Evolutionary conservation across 2,888 invertebrate species (phyloP), one percentile per base, ranked within the genome.

Genomic region (Abrostola tripartita): DNA sequence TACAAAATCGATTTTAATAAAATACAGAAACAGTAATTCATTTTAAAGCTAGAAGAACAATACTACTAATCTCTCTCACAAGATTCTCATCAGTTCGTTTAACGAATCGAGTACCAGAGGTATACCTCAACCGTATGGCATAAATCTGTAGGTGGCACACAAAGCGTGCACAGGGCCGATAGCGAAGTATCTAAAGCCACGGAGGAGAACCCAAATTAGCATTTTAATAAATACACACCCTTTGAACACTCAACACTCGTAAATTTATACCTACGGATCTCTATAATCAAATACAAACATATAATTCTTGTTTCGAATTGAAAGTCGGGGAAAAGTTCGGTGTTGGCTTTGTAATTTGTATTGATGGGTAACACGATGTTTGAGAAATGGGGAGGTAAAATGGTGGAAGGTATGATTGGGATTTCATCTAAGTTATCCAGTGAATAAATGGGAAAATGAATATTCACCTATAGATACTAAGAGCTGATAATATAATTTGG

Each of bases 191-290:
- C 93, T 92, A 92, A 91, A 90, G 91, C 92, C 88, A 77, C 80
- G 83, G 81, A 89, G 90, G 87, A 90, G 88, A 91, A 83, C 74
- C 89, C 89, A 92, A 94, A 94, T 94, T 94, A 92, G 94, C 94
- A 94, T 94, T 94, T 94, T 94, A 94, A 94, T 94, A 94, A 94
- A 94, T 94, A 94, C 90, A 94, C 94, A 94, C 94, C 94, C 94
- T 93, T 94, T 93, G 88, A 88, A 92, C 73, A 88, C 90, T 87
- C 86, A 87, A 90, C 93, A 91, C 88, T 88, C 89, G 92, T 94
- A 93, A 94, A 94, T 94, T 90, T 87, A 78, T 76, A 71, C 72
- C 52, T 72, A 76, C 82, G 91, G 90, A 93, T 92, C 93, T 94
- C 91, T 93, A 91, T 94, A 94, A 94, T 93, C 94, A 92, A 94